Evolutionary conservation across 2,113 vertebrate species (phyloP).

Genomic region (Morone saxatilis): DNA sequence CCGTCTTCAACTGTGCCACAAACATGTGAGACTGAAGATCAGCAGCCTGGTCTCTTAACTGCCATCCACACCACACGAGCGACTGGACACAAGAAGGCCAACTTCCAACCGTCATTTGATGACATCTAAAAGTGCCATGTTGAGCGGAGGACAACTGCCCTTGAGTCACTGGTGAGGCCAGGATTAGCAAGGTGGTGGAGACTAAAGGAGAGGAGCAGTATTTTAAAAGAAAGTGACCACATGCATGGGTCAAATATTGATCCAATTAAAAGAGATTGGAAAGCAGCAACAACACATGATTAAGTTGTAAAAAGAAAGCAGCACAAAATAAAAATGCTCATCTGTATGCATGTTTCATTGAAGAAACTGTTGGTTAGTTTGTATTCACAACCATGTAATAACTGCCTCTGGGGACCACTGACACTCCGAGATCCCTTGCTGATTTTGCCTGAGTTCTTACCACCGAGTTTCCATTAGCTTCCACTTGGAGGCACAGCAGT

Average conservation of each 20-base stretch:
- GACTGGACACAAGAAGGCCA: neutral
- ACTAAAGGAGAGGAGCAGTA: neutral
- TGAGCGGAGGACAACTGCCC: neutral
- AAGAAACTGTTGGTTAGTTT: neutral
- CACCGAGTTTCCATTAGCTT: no score
- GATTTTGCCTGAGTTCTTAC: no score
- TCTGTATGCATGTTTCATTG: no score
- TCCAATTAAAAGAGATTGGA: neutral
- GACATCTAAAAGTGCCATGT: neutral
- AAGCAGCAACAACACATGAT: neutral
- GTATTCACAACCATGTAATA: neutral
- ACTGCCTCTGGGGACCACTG: no score
- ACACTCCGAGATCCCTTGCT: no score
- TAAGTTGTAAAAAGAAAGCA: neutral
- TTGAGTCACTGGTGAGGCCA: neutral
- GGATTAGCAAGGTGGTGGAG: neutral
- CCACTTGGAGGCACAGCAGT: neutral
- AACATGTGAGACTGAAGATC: no score
- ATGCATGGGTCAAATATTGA: neutral
- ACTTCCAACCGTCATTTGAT: neutral
- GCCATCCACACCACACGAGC: neutral
- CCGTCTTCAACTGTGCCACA: no score
- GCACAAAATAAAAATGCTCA: neutral
- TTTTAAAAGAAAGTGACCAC: neutral
- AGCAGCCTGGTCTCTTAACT: neutral